Conservation (phyloP, 1,140 invertebrate species). For the Whitmania pigra region DNA sequence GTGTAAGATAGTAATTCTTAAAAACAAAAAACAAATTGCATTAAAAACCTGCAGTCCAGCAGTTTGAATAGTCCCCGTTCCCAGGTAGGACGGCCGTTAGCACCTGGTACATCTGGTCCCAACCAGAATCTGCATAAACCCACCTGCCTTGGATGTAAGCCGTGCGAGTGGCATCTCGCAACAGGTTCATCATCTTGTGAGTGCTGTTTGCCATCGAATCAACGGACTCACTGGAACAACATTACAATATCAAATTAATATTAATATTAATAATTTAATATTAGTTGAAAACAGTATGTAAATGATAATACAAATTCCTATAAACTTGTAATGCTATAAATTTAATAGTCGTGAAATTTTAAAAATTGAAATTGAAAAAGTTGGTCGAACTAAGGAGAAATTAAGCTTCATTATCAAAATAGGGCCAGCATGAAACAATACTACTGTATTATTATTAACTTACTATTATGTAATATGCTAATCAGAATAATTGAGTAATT, state of each 20-base stretch:
- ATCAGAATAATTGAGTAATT: not conserved
- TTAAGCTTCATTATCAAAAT: not conserved
- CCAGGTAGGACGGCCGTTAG: conserved; percentile 61
- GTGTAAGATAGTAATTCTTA: not conserved
- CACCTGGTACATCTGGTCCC: conserved; percentile 58
- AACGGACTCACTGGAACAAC: conserved; percentile 37
- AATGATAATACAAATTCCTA: not conserved
- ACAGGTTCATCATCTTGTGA: conserved; percentile 46
- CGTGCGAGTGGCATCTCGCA: conserved; percentile 62
- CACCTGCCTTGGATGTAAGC: conserved; percentile 60
- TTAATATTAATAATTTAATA: no score
- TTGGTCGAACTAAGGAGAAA: no score
- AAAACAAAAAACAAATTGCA: not conserved
- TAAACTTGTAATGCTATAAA: not conserved
- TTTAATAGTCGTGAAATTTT: no score
- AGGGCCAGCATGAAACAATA: not conserved
- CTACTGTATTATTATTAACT: not conserved
- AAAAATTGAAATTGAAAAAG: no score
- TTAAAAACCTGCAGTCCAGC: conserved; percentile 55
- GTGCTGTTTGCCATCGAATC: conserved; percentile 46
- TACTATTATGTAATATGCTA: not conserved
- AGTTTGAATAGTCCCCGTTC: conserved; percentile 63
- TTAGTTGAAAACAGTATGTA: not conserved
- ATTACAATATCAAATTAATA: not conserved
- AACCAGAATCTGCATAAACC: conserved; percentile 51